Base-by-base conservation (phyloP, 2,113 vertebrate genomes). In the Marcusenius ussheri region DNA sequence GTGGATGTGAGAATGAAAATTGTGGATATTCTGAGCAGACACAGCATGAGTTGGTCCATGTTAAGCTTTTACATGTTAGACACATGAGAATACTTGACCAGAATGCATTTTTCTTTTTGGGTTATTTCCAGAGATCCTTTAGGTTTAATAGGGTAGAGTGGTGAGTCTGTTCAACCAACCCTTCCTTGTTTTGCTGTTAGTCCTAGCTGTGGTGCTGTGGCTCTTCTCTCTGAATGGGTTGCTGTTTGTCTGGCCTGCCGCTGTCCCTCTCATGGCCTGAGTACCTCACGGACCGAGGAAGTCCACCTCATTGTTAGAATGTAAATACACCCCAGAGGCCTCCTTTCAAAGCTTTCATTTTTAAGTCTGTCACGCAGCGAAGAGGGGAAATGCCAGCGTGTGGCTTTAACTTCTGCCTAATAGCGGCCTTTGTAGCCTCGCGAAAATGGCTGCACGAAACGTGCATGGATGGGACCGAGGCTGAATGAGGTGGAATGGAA, bases 91-190 rank as follows among this genome's bases (percentile, higher is more conserved):
- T 77, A 83, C 35, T 35, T 80, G 24, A 77, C 49, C 35, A 56
- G 88, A 56, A 89, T 80, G 66, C 51, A 49, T 89, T 80, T 80
- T 80, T 66, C 47, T 27, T 51, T 89, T 19, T 49, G 19, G 21
- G 35, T 47, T 89, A 83, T 89, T 53, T 89, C 83, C 83, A 56
- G 74, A 89, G 15, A 53, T 89, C 31, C 35, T 83, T 45, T 17
- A 39, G 47, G 31, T 56, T 74, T 49, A 21, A 21, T 51, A 83
- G 88, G 88, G 21, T 80, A 58, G 8, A 83, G 70, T 51, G 35
- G n/a, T 39, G n/a, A 70, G 46, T 80, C 4, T 77, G 50, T 39
- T 89, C 70, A 89, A 56, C 51, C 49, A 15, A 31, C 17, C 35
- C 31, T 51, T 39, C 35, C 19, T 51, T 39, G 10, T 42, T 80